Percentiles rank a stretch among this genome's conserved stretches.
These are phyloP conservation scores for Drosophila sulfurigaster DNA, from an alignment of 1,140 invertebrate species.

Conservation along the genomic window DNA sequence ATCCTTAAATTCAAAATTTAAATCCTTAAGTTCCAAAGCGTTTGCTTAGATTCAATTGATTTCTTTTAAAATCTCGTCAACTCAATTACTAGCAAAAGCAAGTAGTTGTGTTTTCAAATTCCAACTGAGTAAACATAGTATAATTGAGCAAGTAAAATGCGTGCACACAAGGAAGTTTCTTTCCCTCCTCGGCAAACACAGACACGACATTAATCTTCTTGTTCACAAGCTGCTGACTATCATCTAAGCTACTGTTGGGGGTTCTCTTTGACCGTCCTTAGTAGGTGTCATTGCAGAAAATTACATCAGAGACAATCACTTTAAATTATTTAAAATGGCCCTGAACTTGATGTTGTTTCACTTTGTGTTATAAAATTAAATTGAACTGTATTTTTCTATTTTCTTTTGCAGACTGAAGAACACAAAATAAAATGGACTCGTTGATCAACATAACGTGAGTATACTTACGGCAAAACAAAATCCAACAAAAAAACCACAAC, in stretches of 20 bases:
- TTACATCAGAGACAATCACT: conserved; percentile 8
- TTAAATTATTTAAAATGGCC: background rate
- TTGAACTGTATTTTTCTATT: background rate
- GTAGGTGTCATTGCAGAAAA: conserved; percentile 6
- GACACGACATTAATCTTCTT: background rate
- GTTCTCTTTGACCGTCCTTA: background rate
- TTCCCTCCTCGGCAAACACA: background rate
- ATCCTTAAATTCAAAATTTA: too few species aligned
- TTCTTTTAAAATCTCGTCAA: too few species aligned
- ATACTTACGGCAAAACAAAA: conserved; percentile 58
- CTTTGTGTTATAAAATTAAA: conserved; percentile 1
- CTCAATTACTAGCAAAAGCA: too few species aligned
- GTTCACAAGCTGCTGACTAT: background rate
- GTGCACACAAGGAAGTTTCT: background rate
- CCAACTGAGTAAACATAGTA: background rate
- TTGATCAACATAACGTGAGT: conserved; percentile 27
- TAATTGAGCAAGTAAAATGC: background rate
- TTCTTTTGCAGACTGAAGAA: conserved; percentile 16
- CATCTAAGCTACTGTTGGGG: background rate
- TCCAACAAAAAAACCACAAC: conserved; percentile 45
- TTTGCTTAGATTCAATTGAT: too few species aligned
- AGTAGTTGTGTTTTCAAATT: background rate
- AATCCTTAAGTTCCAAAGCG: too few species aligned
- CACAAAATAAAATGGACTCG: background rate
- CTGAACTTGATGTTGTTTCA: background rate